Base-by-base conservation (phyloP, 2,797 vertebrate genomes). In the Gadopsis bispinosus region DNA sequence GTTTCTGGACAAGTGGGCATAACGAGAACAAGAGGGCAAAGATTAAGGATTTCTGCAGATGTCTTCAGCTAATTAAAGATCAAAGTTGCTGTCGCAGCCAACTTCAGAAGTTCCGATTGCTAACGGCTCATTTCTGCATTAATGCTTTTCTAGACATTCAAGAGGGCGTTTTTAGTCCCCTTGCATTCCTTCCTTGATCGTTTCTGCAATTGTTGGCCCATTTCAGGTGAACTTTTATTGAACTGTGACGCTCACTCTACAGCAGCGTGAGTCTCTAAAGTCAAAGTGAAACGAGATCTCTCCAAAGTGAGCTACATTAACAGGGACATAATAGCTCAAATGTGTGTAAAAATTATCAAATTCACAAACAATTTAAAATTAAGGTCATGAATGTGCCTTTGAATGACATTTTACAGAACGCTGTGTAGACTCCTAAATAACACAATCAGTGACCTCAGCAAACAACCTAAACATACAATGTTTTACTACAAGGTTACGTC, bases 21-120 rank as follows among this genome's bases (percentile, higher is more conserved):
- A 84, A 86, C 47, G 47, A 76, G 75, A 82, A 83, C 63, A 80
- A 84, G 43, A 20, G 81, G 79, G 66, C 69, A 86, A 65, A 74
- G 60, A 77, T 48, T 0, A 26, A 29, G 20, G 68, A 83, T 84
- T 86, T 80, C 82, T 67, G 41, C 72, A 77, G 70, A 82, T 87
- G 87, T 90, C 81, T 81, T 80, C 77, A 81, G 70, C 77, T 90
- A 88, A 88, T 89, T 89, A 84, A 72, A 37, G 74, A 72, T 83
- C 68, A 82, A 59, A 77, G 79, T 83, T 73, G 60, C 55, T 4
- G 3, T 39, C 76, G 16, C 47, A 61, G 55, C 61, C 35, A 0
- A 70, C 58, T 77, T 83, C 75, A 69, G 31, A 80, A 77, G 76
- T 81, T 81, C 50, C 75, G 54, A 72, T 68, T 67, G 53, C 53